A percentile compares a stretch with the other conserved stretches of the same genome.
phyloP scores from a whole-genome alignment of 2,113 vertebrate genomes.

The Leucosticte australis region DNA sequence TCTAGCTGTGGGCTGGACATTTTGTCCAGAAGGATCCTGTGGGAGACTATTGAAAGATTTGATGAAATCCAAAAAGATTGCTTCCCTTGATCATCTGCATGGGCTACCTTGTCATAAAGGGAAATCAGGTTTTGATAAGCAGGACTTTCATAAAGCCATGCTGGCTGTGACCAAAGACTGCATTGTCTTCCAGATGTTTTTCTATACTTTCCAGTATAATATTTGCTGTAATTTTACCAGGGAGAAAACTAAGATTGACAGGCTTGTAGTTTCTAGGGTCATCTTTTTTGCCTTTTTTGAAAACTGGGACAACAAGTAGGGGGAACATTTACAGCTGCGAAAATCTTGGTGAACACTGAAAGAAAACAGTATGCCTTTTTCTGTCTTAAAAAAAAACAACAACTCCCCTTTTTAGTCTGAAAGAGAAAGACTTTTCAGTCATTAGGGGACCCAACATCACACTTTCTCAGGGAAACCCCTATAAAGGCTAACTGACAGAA shows the following conservation, averaged over 20 bases:
- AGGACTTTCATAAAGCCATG: neutral
- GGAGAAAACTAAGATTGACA: neutral
- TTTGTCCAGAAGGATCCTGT: neutral
- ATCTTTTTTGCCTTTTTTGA: neutral
- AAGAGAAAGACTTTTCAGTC: neutral
- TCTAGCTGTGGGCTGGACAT: neutral
- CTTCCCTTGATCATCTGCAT: neutral
- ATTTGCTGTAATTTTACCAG: neutral
- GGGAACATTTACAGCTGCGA: neutral
- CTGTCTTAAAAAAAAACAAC: neutral
- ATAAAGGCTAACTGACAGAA: neutral
- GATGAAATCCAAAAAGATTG: neutral
- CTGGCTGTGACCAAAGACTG: neutral
- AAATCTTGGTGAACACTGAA: neutral
- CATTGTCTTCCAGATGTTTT: neutral
- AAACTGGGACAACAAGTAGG: fast-evolving
- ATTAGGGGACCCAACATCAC: neutral
- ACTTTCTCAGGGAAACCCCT: neutral
- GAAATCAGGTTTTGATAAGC: neutral
- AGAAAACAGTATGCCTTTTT: neutral
- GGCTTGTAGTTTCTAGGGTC: neutral
- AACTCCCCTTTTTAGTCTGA: neutral
- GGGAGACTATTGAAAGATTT: neutral
- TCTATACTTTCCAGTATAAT: neutral
- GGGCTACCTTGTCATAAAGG: neutral